These are phyloP conservation scores for Ciconia stormi DNA, from an alignment of 2,113 vertebrate genomes.

Conservation along the genomic window DNA sequence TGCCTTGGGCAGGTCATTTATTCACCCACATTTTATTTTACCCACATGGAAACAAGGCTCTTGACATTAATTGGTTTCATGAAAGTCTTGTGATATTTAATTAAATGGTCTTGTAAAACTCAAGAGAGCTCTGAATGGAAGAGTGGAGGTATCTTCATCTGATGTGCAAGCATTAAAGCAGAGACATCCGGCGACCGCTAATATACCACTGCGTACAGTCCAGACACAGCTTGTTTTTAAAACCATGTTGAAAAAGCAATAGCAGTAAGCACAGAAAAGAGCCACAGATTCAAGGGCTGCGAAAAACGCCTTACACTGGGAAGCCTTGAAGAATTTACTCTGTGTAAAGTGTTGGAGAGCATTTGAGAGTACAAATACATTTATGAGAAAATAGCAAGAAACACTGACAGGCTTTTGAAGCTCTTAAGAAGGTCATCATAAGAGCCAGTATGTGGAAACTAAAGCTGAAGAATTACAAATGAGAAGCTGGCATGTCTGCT, in stretches of 20 bases:
- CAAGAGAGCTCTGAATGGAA: neutral
- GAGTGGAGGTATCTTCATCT: neutral
- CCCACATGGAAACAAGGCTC: neutral
- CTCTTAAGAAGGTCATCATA: neutral
- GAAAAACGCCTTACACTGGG: neutral
- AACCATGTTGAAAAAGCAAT: neutral
- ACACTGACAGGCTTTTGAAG: neutral
- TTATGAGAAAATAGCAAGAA: neutral
- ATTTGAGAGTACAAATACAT: neutral
- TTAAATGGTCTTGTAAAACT: neutral
- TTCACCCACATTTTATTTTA: neutral
- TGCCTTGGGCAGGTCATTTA: neutral
- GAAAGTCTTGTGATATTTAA: neutral
- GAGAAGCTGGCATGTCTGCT: neutral
- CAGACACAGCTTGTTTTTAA: neutral
- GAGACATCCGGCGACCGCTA: neutral
- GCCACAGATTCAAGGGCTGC: neutral
- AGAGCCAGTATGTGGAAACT: neutral
- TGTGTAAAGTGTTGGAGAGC: neutral
- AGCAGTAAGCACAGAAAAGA: neutral
- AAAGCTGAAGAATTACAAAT: neutral
- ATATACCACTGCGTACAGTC: accelerated
- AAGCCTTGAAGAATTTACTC: neutral
- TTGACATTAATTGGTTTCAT: neutral
- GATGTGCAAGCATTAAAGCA: neutral